phyloP scores from a whole-genome alignment of 2,888 invertebrate genomes.

The Dynastes grantii region DNA sequence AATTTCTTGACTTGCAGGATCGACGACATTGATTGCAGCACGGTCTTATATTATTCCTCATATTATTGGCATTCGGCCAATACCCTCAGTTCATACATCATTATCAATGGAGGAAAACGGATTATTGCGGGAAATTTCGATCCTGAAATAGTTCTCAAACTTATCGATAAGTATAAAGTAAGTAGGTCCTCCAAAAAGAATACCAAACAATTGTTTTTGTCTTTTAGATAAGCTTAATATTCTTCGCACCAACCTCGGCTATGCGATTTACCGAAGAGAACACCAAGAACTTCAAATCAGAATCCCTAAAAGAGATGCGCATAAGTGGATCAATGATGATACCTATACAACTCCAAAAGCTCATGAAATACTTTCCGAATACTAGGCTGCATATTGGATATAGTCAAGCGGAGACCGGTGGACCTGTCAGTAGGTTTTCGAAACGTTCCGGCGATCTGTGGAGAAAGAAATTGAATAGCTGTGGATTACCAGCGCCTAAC shows the following conservation, averaged over 20 bases:
- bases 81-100: slow-evolving; percentile 28
- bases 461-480: slow-evolving; percentile 30
- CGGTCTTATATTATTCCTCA: slow-evolving; percentile 45
- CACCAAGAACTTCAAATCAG: slow-evolving; percentile 9
- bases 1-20: slow-evolving; percentile 7
- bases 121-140: slow-evolving; percentile 34
- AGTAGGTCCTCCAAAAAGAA: neutral
- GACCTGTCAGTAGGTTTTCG: slow-evolving; percentile 31
- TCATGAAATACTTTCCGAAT: slow-evolving; percentile 32
- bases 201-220: neutral
- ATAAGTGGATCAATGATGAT: slow-evolving; percentile 31
- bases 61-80: slow-evolving; percentile 47
- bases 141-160: slow-evolving; percentile 30
- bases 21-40: slow-evolving; percentile 30
- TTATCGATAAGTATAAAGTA: slow-evolving; percentile 61
- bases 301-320: slow-evolving; percentile 29
- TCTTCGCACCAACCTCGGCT: slow-evolving; percentile 52
- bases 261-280: slow-evolving; percentile 48
- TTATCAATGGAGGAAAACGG: slow-evolving; percentile 36
- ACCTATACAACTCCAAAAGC: slow-evolving; percentile 20
- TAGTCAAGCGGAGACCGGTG: slow-evolving; percentile 36
- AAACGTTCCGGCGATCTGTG: slow-evolving; percentile 28
- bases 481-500: slow-evolving; percentile 42
- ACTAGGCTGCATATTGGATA: slow-evolving; percentile 30
- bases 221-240: slow-evolving; percentile 52